Conservation (phyloP, 1,140 invertebrate genomes). For the Drosophila carrolli region DNA sequence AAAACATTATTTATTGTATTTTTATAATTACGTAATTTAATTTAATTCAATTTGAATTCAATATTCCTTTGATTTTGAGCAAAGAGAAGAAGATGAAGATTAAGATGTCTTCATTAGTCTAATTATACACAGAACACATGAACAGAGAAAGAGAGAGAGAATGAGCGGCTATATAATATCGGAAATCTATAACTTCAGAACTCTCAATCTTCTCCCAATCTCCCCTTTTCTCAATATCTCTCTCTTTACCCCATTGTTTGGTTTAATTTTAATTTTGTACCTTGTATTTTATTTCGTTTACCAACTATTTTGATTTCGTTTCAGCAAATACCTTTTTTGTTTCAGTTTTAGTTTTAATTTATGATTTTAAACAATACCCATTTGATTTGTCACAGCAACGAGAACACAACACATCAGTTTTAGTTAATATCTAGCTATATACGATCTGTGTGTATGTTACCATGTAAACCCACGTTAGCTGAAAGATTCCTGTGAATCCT, state of each 20-base stretch:
- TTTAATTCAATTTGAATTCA: constrained; percentile 62
- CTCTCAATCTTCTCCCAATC: constrained; percentile 12
- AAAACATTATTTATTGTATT: constrained; percentile 77
- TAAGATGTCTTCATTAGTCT: constrained; percentile 34
- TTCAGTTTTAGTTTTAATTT: constrained; percentile 28
- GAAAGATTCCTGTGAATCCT: constrained; percentile 23
- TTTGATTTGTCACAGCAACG: constrained; percentile 23
- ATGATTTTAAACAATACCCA: constrained; percentile 7
- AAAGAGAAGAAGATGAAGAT: constrained; percentile 33
- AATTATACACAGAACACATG: constrained; percentile 44
- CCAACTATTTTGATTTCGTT: constrained; percentile 35
- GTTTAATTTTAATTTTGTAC: constrained; percentile 54
- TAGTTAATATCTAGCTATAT: constrained; percentile 22
- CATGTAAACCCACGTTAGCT: constrained; percentile 10
- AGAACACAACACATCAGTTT: constrained; percentile 3
- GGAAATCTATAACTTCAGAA: background rate
- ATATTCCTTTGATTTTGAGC: constrained; percentile 48
- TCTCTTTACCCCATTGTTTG: constrained; percentile 14
- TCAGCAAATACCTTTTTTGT: constrained; percentile 5
- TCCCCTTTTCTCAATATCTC: constrained; percentile 18
- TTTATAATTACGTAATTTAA: constrained; percentile 77
- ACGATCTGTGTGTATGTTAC: constrained; percentile 19
- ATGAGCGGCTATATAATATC: background rate
- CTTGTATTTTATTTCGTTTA: constrained; percentile 33
- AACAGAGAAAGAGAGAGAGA: constrained; percentile 25